Base-by-base conservation (phyloP, 2,888 invertebrate species). In the Drosophila bunnanda region DNA sequence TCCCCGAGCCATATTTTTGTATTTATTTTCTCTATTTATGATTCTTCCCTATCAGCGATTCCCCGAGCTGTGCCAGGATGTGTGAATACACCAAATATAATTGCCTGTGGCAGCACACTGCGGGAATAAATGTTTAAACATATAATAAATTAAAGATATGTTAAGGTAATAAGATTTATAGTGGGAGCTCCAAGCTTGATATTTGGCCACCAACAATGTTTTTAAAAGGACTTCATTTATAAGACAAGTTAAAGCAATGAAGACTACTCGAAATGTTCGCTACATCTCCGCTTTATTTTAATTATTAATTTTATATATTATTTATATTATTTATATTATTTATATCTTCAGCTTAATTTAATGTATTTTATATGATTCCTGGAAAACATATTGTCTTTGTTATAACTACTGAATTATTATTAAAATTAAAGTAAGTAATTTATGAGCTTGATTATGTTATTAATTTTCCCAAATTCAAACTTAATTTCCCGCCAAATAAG, bases 1-100 rank as follows among this genome's bases (percentile, higher is more conserved):
- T 20, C 22, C 25, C 25, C 46, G 32, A 43, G 17, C 32, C 50
- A 32, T 62, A 48, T 48, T 32, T 55, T 34, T 67, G 46, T 64
- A 36, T 61, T 44, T 44, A 25, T 44, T 20, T 36, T 12, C 13
- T 62, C 50, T 65, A n/a, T 64, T 61, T 65, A 52, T 61, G 61
- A 43, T 65, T 50, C 22, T 20, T 34, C 30, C 41, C 9, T 36
- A 50, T 48, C 50, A 38, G 41, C 10, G 20, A 8, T 52, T 36
- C 34, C n/a, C 28, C 34, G 20, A 50, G 32, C 22, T 15, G 20
- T 12, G 41, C 34, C 64, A 65, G 64, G 64, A 65, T 58, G 36
- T 61, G 50, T 39, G 41, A 53, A 53, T 59, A 30, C 13, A 39
- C 52, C 20, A 38, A 50, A 58, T 32, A 52, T n/a, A 4, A 15